Percentiles rank a stretch among this genome's conserved stretches.
Conservation (phyloP, 2,888 invertebrate species). For the Eristalis intricaria region DNA sequence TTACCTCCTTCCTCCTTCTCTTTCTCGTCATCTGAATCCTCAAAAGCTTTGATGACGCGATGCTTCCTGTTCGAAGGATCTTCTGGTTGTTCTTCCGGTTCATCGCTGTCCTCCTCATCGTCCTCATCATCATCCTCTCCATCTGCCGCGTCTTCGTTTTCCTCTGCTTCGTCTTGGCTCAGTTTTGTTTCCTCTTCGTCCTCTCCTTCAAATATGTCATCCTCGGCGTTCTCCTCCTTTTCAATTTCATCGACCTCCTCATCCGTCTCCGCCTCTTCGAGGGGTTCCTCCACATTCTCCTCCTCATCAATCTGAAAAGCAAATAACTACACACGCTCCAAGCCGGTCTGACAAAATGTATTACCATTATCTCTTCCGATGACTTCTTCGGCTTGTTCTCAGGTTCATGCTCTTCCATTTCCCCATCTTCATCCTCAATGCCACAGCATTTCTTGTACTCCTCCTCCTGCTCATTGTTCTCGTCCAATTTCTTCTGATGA, state of each 20-base stretch:
- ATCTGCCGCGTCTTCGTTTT: conserved; percentile 74
- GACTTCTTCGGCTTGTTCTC: conserved; percentile 73
- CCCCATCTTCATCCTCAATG: conserved; percentile 76
- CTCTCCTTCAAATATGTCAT: conserved; percentile 74
- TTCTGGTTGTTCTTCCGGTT: conserved; percentile 74
- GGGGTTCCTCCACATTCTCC: conserved; percentile 76
- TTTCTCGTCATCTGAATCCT: conserved; percentile 79
- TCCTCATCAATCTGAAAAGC: conserved; percentile 73
- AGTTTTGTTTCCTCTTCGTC: conserved; percentile 75
- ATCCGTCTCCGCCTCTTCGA: conserved; percentile 37
- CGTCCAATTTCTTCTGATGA: conserved; percentile 83
- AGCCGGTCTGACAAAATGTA: neutral
- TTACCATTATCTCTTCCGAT: conserved; percentile 73
- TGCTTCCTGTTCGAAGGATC: conserved; percentile 80
- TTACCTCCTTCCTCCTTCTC: conserved; percentile 55
- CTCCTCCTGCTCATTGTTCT: conserved; percentile 80
- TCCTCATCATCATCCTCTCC: conserved; percentile 49
- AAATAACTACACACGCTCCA: neutral
- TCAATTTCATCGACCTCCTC: conserved; percentile 79
- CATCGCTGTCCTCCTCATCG: conserved; percentile 75
- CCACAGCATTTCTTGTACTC: conserved; percentile 78
- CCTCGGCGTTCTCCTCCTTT: conserved; percentile 81
- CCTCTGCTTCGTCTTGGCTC: conserved; percentile 77
- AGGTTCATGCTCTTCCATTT: conserved; percentile 79
- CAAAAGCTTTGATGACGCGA: conserved; percentile 78